phyloP scores from a whole-genome alignment of 2,888 invertebrate genomes.

The Oscheius sp. region DNA sequence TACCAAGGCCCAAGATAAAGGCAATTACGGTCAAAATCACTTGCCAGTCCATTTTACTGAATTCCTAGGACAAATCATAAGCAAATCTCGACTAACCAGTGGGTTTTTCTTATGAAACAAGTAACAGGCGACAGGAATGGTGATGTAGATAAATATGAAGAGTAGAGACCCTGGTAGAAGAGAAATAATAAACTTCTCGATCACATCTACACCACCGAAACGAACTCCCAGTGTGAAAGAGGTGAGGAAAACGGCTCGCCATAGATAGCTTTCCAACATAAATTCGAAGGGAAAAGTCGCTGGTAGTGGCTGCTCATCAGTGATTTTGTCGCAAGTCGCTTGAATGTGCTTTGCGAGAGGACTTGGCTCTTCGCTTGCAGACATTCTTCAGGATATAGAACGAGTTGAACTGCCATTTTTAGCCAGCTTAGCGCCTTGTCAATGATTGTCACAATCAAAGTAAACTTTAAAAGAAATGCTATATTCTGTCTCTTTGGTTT shows the following conservation, averaged over 20 bases:
- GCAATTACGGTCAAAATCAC: constrained; percentile 1
- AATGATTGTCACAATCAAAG: too few species aligned
- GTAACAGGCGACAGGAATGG: not conserved
- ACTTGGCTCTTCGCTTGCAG: too few species aligned
- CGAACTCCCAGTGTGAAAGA: constrained; percentile 22
- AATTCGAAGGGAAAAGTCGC: constrained; percentile 6
- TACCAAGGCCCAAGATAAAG: constrained; percentile 11
- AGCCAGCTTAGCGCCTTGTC: too few species aligned
- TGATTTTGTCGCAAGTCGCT: not conserved
- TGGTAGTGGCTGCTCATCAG: not conserved
- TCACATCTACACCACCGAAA: constrained; percentile 8
- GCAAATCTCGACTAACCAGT: not conserved
- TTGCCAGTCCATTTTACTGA: constrained; percentile 1
- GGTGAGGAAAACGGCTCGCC: constrained; percentile 22
- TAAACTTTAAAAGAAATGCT: too few species aligned
- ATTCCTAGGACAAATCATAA: not conserved
- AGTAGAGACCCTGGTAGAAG: not conserved
- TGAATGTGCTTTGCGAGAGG: too few species aligned
- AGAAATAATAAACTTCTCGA: not conserved
- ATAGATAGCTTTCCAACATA: constrained; percentile 16
- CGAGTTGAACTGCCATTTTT: too few species aligned
- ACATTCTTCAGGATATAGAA: too few species aligned
- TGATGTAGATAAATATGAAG: constrained; percentile 5
- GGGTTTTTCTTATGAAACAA: not conserved
- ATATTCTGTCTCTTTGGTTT: too few species aligned